Evolutionary conservation across 2,888 invertebrate genomes (phyloP).

Genomic region (Ecdyonurus torrentis): DNA sequence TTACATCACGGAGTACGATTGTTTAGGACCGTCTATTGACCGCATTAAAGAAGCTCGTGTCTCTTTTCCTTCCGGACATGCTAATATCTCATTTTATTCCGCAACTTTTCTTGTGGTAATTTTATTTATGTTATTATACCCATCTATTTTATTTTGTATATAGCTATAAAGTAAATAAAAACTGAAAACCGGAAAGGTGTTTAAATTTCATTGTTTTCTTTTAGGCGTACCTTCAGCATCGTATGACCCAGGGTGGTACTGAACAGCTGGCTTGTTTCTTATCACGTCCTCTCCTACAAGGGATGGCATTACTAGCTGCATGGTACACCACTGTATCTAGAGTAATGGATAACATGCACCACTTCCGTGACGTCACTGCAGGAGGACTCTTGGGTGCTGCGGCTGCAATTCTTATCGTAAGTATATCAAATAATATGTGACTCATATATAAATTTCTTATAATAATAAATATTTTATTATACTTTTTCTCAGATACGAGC

Average conservation of each 20-base stretch:
- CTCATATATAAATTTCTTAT: no score
- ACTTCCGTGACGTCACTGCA: conserved; percentile 5
- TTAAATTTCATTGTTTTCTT: not conserved
- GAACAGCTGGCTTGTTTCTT: conserved; percentile 1
- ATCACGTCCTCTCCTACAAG: conserved; percentile 4
- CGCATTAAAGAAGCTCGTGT: not conserved
- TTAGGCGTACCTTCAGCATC: not conserved
- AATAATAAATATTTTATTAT: not conserved
- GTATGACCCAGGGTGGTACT: not conserved
- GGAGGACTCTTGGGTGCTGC: conserved; percentile 3
- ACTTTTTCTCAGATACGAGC: not conserved
- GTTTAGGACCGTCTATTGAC: conserved; percentile 15
- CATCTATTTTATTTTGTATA: no score
- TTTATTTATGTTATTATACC: no score
- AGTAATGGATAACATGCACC: conserved; percentile 9
- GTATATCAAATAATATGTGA: not conserved
- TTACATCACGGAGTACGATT: conserved; percentile 20
- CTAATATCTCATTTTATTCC: conserved; percentile 29
- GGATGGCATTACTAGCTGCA: conserved; percentile 5
- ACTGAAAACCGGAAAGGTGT: no score
- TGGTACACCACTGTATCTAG: conserved; percentile 6
- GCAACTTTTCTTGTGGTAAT: not conserved
- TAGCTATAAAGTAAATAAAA: no score
- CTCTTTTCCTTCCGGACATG: conserved; percentile 32
- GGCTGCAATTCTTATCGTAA: not conserved